phyloP scores from a whole-genome alignment of 30 jellyfish, hydroid and myxozoan genomes.

The Aurelia sp. region DNA sequence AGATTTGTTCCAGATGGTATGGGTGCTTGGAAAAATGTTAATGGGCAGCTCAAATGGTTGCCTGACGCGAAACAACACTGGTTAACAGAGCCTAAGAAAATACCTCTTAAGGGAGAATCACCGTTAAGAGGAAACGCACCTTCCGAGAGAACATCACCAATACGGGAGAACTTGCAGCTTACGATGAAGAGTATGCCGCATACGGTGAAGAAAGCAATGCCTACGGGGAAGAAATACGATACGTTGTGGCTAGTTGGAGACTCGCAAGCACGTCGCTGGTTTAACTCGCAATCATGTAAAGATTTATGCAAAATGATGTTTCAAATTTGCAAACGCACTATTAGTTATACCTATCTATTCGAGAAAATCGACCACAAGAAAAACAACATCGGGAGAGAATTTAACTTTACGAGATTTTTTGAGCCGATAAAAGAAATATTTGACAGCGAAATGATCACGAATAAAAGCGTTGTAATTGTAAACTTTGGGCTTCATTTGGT shows the following conservation, averaged over 20 bases:
- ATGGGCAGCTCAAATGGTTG: too few relatives aligned
- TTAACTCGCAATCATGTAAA: neutral
- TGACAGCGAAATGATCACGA: conserved; percentile 7
- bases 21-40: too few relatives aligned
- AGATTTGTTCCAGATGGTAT: too few relatives aligned
- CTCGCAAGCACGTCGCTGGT: conserved; percentile 39
- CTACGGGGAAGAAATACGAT: neutral
- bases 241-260: conserved; percentile 61
- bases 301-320: conserved; percentile 32
- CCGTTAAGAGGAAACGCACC: too few relatives aligned
- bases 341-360: conserved; percentile 33
- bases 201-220: neutral
- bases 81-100: too few relatives aligned
- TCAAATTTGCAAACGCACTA: conserved; percentile 33
- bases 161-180: too few relatives aligned
- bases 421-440: conserved; percentile 14
- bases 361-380: neutral
- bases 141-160: too few relatives aligned
- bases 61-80: too few relatives aligned
- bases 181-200: too few relatives aligned
- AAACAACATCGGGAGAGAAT: conserved; percentile 10
- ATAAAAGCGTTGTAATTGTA: conserved; percentile 47
- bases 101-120: too few relatives aligned
- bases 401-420: conserved; percentile 30
- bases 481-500: conserved; percentile 62